Base-by-base conservation (phyloP, 1,140 invertebrate genomes). In the Magallana angulata region DNA sequence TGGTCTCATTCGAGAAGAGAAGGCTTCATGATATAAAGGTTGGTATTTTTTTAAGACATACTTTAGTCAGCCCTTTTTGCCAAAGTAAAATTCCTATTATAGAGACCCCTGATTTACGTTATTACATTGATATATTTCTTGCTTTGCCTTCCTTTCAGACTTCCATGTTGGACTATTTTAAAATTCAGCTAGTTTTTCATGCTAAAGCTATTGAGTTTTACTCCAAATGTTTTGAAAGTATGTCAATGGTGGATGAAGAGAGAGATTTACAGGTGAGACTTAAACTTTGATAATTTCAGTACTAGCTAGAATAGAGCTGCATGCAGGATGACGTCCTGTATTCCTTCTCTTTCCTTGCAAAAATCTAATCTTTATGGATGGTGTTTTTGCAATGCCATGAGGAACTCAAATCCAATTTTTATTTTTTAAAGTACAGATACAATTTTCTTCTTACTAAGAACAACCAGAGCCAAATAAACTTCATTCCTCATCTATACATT, bases 131-230 rank as follows among this genome's bases (percentile, higher is more conserved):
- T 14, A 64, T 14, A 14, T 64, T 14, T 64, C 62, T 48, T 48
- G 36, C 2, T 57, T 58, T 48, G 36, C 58, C 57, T 85, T 36
- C 30, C 18, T 68, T 91, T 91, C 90, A 94, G 93, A 91, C 92
- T 90, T 87, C 92, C n/a, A 82, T 94, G 86, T 68, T 89, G 64
- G 93, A 94, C 36, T 94, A 93, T 92, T 91, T 93, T 7, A 93
- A 92, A 58, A 91, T 94, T 81, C 93, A 94, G 85, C 91, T 94
- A 92, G 87, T 92, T 59, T 94, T 94, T 82, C 94, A 94, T 91
- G 93, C 93, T 18, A 94, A 93, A 89, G 93, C 94, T 16, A 87
- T 94, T 9, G 94, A 94, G 84, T 88, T 92, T 48, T 93, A 93
- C 87, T 92, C 94, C 7, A 91, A 92, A 88, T 93, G 93, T 91